These are phyloP conservation scores for Saxidomus purpurata DNA, from an alignment of 1,140 invertebrate species.

Conservation along the genomic window DNA sequence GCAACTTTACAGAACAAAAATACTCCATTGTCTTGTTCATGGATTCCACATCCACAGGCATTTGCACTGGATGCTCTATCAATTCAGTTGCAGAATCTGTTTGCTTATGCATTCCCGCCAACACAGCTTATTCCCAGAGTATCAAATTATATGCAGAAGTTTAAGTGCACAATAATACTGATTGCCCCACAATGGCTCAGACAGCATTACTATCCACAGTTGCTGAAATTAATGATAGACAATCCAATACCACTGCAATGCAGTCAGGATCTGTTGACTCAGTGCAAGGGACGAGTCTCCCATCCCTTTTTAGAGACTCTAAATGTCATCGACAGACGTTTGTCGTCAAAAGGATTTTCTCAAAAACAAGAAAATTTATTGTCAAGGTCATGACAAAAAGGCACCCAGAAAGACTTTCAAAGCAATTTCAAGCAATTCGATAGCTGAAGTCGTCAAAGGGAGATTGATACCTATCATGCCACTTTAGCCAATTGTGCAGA, in stretches of 20 bases:
- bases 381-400: neutral
- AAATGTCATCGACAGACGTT: constrained; percentile 48
- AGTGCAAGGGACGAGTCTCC: constrained; percentile 24
- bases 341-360: constrained; percentile 45
- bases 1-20: constrained; percentile 50
- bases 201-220: constrained; percentile 6
- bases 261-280: constrained; percentile 2
- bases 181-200: constrained; percentile 53
- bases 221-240: constrained; percentile 40
- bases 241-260: constrained; percentile 2
- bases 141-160: constrained; percentile 24
- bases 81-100: constrained; percentile 60
- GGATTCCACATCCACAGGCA: constrained; percentile 54
- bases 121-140: neutral
- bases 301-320: constrained; percentile 27
- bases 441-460: constrained; percentile 33
- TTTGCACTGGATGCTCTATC: constrained; percentile 63
- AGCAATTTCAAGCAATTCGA: constrained; percentile 41
- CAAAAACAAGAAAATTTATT: constrained; percentile 42
- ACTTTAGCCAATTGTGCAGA: constrained; percentile 44
- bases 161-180: constrained; percentile 44
- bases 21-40: constrained; percentile 58
- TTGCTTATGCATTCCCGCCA: constrained; percentile 59
- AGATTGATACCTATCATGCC: constrained; percentile 31
- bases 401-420: constrained; percentile 47